Evolutionary conservation across 1,140 invertebrate genomes (phyloP), one percentile per base, ranked within the genome.

Genomic region (Papilio helenus): DNA sequence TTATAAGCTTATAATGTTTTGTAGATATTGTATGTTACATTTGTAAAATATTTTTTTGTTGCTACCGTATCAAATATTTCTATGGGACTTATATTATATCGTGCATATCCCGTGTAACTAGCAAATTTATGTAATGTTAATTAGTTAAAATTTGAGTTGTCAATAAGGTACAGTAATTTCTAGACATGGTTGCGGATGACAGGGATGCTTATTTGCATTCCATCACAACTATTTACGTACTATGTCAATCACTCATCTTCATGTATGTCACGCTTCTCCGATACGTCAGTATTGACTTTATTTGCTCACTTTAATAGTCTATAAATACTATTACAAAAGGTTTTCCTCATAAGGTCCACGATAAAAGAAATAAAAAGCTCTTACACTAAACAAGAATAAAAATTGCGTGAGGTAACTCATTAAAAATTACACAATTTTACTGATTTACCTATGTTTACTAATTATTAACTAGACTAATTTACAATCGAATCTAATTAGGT

Each of bases 191-290:
- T 68, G 12, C 14, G 61, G 61, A 68, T 68, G 26, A 68, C 61
- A 68, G 14, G 61, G 61, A 68, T 68, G 26, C 14, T 68, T 68
- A 34, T 68, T 68, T 68, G 61, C 4, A 29, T 68, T 68, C 14
- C 23, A 14, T 68, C 61, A 29, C 26, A 5, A 26, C 29, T 68
- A 29, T 29, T 34, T 68, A 29, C 23, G 26, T 8, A 68, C 23
- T 26, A n/a, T 34, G 61, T 68, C 61, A 34, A 68, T 68, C 61
- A 68, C 61, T 68, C 26, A 68, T 68, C n/a, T 68, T 34, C 26
- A 68, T 68, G 61, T 68, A 68, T 68, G 61, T 68, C 61, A 68
- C 61, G 61, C 18, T 68, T 34, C 61, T 29, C 26, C 61, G 26
- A 29, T 68, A 65, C 58, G 20, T 58, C 55, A 29, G 26, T 16